Evolutionary conservation across 2,888 invertebrate species (phyloP).

Genomic region (Tillus elongatus): DNA sequence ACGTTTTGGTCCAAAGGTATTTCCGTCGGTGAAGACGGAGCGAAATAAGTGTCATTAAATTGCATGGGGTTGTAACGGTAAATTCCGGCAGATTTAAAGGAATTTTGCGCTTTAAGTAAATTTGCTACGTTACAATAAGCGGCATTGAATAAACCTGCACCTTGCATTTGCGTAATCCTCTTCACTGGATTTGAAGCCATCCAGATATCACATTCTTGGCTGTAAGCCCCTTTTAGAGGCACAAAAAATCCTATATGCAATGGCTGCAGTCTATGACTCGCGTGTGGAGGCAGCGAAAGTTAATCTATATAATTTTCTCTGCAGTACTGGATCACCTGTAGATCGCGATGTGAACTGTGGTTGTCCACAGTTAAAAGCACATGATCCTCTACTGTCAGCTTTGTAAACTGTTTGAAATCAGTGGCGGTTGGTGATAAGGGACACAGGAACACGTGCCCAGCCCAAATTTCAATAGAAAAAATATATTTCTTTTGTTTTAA

Average conservation of each 20-base stretch:
- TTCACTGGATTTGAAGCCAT: neutral
- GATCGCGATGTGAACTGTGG: slow-evolving; percentile 2
- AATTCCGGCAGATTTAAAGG: neutral
- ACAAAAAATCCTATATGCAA: neutral
- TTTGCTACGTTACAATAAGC: neutral
- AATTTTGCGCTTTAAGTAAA: neutral
- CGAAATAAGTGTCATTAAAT: neutral
- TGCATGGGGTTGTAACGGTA: neutral
- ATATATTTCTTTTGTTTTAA: no score
- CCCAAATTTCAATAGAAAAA: no score
- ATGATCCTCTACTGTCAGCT: neutral
- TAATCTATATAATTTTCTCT: neutral
- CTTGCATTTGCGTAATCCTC: neutral
- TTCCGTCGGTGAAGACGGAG: neutral
- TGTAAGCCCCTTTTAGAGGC: slow-evolving; percentile 1
- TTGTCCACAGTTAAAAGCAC: neutral
- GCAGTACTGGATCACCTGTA: neutral
- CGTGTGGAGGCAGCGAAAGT: neutral
- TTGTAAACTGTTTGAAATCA: neutral
- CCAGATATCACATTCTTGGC: neutral
- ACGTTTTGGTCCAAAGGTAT: neutral
- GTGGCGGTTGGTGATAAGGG: no score
- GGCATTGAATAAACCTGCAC: neutral
- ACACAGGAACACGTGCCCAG: no score
- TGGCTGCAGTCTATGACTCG: slow-evolving; percentile 1